Evolutionary conservation across 1,140 invertebrate species (phyloP).

Genomic region (Venustaconcha ellipsiformis): DNA sequence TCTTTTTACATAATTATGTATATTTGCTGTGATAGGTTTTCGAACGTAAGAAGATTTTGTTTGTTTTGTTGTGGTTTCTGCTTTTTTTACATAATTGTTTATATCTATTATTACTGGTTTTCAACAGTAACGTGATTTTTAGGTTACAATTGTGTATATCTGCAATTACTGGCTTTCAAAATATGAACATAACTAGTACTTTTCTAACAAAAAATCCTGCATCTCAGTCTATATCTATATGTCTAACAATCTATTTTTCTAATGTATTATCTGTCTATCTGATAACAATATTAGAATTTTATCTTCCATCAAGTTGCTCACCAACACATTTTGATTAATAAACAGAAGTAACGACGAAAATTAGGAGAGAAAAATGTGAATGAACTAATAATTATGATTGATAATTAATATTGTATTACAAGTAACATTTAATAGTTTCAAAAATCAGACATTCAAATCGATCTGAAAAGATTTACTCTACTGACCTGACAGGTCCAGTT

Average conservation of each 20-base stretch:
- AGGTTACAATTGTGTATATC: not conserved
- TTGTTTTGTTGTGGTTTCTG: too few relatives aligned
- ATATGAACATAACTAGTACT: too few relatives aligned
- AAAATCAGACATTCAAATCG: not conserved
- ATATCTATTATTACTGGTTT: not conserved
- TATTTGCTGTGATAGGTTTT: not conserved
- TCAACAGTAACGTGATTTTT: not conserved
- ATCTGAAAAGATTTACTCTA: not conserved
- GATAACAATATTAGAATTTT: too few relatives aligned
- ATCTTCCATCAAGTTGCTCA: too few relatives aligned
- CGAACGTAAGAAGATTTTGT: not conserved
- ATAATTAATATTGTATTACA: not conserved
- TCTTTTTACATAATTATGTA: not conserved
- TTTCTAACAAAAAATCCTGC: too few relatives aligned
- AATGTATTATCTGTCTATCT: too few relatives aligned
- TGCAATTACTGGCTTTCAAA: not conserved
- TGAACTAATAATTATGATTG: not conserved
- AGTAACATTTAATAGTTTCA: not conserved
- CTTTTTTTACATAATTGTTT: not conserved
- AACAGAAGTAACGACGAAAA: not conserved
- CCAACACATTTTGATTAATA: too few relatives aligned
- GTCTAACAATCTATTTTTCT: too few relatives aligned
- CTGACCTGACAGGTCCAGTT: slow-evolving; percentile 20
- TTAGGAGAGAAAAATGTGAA: not conserved
- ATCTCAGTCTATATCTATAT: too few relatives aligned